Conservation (phyloP, 2,888 invertebrate genomes). For the Spodoptera exigua region DNA sequence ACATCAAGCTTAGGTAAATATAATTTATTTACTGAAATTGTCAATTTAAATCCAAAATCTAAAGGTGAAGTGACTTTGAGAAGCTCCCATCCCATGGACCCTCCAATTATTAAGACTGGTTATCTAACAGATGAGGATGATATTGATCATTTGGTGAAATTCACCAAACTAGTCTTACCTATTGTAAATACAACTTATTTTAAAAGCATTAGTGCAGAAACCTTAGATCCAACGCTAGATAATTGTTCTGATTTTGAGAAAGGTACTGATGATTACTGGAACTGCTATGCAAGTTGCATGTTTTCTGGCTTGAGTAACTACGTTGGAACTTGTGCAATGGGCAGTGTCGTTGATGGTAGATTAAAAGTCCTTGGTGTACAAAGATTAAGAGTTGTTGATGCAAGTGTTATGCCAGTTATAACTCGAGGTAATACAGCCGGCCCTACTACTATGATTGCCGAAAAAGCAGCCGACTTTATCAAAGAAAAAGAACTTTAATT, state of each 20-base stretch:
- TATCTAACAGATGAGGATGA: conserved; percentile 41
- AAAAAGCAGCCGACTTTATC: conserved; percentile 68
- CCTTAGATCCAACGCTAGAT: conserved; percentile 22
- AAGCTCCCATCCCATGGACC: conserved; percentile 34
- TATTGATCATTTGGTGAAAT: conserved; percentile 35
- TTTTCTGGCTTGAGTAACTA: conserved; percentile 42
- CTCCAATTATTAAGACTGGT: conserved; percentile 39
- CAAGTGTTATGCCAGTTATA: conserved; percentile 93
- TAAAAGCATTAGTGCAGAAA: conserved; percentile 32
- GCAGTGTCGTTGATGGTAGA: conserved; percentile 54
- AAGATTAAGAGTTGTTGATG: conserved; percentile 91
- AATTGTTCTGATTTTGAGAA: conserved; percentile 27
- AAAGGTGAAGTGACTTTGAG: conserved; percentile 41
- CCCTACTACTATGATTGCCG: conserved; percentile 93
- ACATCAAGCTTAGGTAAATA: conserved; percentile 6
- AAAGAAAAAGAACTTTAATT: conserved; percentile 24
- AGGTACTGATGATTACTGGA: conserved; percentile 51
- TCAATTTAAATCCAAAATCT: conserved; percentile 43
- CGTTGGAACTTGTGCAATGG: conserved; percentile 60
- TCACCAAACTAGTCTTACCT: conserved; percentile 25
- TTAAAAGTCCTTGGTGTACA: conserved; percentile 49
- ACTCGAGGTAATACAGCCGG: conserved; percentile 93
- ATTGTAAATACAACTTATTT: conserved; percentile 44
- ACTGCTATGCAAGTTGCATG: conserved; percentile 46
- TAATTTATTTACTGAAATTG: conserved; percentile 31